Evolutionary conservation across 35 echinoderm and acorn worm species (phyloP).

Genomic region (Antedon bifida): DNA sequence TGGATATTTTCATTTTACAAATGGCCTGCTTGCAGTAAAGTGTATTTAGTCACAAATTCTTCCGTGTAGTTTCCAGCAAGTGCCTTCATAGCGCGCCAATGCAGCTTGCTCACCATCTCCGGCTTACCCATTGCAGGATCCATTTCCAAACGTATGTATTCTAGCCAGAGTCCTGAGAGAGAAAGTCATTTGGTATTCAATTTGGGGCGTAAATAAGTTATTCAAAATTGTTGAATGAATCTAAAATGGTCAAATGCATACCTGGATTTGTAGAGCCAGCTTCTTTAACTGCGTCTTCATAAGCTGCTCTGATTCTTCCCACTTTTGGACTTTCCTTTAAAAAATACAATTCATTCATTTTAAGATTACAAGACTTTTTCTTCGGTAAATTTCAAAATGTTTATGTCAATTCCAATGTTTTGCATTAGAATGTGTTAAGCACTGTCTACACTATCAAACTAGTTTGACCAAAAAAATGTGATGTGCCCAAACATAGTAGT

Average conservation of each 20-base stretch:
- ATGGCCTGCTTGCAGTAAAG: conserved; percentile 33
- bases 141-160: conserved; percentile 55
- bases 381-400: too few species aligned
- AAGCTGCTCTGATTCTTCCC: conserved; percentile 24
- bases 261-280: conserved; percentile 56
- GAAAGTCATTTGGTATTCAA: too few species aligned
- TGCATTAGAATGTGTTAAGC: too few species aligned
- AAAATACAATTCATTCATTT: too few species aligned
- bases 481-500: too few species aligned
- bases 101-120: conserved; percentile 31
- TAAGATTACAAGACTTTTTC: too few species aligned
- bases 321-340: conserved; percentile 33
- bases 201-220: not conserved
- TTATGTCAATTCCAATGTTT: too few species aligned
- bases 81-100: conserved; percentile 64
- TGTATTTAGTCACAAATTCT: conserved; percentile 57
- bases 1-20: not conserved
- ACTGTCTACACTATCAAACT: too few species aligned
- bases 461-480: too few species aligned
- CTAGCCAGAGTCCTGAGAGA: conserved; percentile 61
- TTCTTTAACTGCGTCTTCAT: conserved; percentile 67
- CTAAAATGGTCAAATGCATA: not conserved
- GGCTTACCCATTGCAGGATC: conserved; percentile 26
- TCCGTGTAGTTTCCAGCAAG: conserved; percentile 37
- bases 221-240: too few species aligned